Percentiles rank a stretch among this genome's conserved stretches.
phyloP scores from a whole-genome alignment of 2,113 vertebrate species.

The Nerophis ophidion region DNA sequence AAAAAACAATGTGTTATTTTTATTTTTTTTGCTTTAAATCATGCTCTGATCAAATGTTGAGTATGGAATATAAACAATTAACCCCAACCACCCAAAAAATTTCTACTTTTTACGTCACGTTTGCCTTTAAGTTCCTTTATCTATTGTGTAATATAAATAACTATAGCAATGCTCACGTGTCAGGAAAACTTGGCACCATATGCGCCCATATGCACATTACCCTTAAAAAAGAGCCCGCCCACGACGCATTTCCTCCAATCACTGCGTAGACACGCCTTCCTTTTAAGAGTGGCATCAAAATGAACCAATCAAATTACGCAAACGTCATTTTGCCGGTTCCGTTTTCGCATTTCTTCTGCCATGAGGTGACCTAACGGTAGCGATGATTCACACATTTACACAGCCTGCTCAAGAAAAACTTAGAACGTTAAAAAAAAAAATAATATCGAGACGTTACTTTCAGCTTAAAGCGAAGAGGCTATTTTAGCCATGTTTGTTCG shows the following conservation, averaged over 20 bases:
- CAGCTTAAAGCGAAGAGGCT: not conserved
- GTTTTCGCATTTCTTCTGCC: slow-evolving; percentile 19
- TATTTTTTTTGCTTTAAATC: too few relatives aligned
- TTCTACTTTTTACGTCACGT: too few relatives aligned
- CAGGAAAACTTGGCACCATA: slow-evolving; percentile 21
- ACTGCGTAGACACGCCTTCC: not conserved
- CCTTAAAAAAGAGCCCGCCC: slow-evolving; percentile 5
- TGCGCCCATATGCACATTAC: not conserved
- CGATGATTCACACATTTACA: not conserved
- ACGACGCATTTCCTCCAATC: slow-evolving; percentile 15
- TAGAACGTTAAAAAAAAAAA: not conserved
- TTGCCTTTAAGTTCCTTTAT: too few relatives aligned
- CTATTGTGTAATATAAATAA: too few relatives aligned
- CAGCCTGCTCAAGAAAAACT: not conserved
- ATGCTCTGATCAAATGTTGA: not conserved
- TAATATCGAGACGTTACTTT: not conserved
- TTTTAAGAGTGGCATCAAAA: not conserved
- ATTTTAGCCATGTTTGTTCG: not conserved
- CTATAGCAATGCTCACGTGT: not conserved
- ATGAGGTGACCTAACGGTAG: slow-evolving; percentile 33
- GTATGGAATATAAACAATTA: not conserved
- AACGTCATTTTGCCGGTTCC: slow-evolving; percentile 48
- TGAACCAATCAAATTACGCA: slow-evolving; percentile 30
- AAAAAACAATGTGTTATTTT: too few relatives aligned
- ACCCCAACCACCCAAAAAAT: not conserved